A percentile compares a stretch with the other conserved stretches of the same genome.
These are phyloP conservation scores for Adrianichthys oophorus DNA, from an alignment of 2,797 vertebrate genomes.

Conservation along the genomic window DNA sequence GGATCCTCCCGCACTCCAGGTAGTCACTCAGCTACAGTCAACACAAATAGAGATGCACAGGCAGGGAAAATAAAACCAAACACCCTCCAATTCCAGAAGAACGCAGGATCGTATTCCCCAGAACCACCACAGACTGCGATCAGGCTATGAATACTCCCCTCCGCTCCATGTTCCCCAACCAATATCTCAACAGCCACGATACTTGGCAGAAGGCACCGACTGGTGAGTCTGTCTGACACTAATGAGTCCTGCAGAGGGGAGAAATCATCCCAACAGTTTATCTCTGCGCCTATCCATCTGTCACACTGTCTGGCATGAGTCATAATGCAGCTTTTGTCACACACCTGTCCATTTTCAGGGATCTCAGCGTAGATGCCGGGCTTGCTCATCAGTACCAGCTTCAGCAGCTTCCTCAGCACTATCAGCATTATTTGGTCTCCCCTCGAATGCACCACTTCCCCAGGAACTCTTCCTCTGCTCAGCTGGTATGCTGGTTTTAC, in stretches of 20 bases:
- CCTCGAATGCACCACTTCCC: conserved; percentile 94
- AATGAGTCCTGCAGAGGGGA: conserved; percentile 26
- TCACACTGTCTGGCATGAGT: conserved; percentile 4
- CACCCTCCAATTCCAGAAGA: conserved; percentile 77
- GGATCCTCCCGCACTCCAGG: conserved; percentile 93
- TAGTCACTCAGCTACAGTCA: conserved; percentile 40
- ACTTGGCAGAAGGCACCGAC: conserved; percentile 96
- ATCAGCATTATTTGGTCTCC: conserved; percentile 96
- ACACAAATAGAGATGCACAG: not conserved
- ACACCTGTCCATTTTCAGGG: conserved; percentile 78
- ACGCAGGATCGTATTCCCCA: conserved; percentile 90
- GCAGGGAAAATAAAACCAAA: not conserved
- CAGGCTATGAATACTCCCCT: conserved; percentile 90
- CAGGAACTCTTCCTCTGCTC: conserved; percentile 90
- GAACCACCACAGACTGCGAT: conserved; percentile 89
- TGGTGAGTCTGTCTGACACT: conserved; percentile 83
- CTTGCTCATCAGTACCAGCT: conserved; percentile 95
- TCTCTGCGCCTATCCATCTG: conserved; percentile 28
- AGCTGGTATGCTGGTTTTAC: conserved; percentile 85
- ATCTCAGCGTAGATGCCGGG: conserved; percentile 92
- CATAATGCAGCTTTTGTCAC: conserved; percentile 17
- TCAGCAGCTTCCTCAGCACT: conserved; percentile 92
- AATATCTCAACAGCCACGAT: conserved; percentile 88
- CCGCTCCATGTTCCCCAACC: conserved; percentile 88
- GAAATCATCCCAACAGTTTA: conserved; percentile 11